Percentiles rank a stretch among this genome's conserved stretches.
These are phyloP conservation scores for Lepeophtheirus nordmannii DNA, from an alignment of 2,888 invertebrate species.

Conservation along the genomic window DNA sequence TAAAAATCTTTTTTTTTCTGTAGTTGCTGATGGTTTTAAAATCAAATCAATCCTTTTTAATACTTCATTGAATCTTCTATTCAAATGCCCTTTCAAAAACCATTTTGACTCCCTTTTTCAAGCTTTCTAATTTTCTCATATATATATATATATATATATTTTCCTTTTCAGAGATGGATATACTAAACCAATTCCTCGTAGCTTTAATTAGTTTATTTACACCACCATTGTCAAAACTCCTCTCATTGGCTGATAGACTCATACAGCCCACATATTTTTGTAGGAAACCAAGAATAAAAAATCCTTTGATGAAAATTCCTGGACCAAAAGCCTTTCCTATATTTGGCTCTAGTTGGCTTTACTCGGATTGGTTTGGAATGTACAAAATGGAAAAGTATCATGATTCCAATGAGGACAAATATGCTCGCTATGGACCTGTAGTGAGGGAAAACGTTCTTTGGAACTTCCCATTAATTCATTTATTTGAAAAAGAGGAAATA, in stretches of 20 bases:
- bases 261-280: not conserved
- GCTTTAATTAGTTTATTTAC: not conserved
- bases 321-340: slow-evolving; percentile 55
- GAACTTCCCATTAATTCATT: slow-evolving; percentile 53
- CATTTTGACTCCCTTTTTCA: too few relatives aligned
- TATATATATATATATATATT: too few relatives aligned
- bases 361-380: slow-evolving; percentile 43
- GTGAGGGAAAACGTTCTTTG: slow-evolving; percentile 60
- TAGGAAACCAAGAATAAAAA: slow-evolving; percentile 19
- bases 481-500: slow-evolving; percentile 53
- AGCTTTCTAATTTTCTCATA: too few relatives aligned
- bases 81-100: too few relatives aligned
- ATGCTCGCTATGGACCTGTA: slow-evolving; percentile 53
- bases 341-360: slow-evolving; percentile 65
- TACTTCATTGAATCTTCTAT: too few relatives aligned
- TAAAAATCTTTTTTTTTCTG: too few relatives aligned
- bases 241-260: not conserved
- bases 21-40: too few relatives aligned
- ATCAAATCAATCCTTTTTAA: too few relatives aligned
- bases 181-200: not conserved
- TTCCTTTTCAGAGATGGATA: too few relatives aligned
- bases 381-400: slow-evolving; percentile 59
- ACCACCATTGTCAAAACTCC: not conserved
- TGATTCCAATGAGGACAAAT: slow-evolving; percentile 59
- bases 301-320: slow-evolving; percentile 43